Base-by-base conservation (phyloP, 2,113 vertebrate species). In the Puma concolor region DNA sequence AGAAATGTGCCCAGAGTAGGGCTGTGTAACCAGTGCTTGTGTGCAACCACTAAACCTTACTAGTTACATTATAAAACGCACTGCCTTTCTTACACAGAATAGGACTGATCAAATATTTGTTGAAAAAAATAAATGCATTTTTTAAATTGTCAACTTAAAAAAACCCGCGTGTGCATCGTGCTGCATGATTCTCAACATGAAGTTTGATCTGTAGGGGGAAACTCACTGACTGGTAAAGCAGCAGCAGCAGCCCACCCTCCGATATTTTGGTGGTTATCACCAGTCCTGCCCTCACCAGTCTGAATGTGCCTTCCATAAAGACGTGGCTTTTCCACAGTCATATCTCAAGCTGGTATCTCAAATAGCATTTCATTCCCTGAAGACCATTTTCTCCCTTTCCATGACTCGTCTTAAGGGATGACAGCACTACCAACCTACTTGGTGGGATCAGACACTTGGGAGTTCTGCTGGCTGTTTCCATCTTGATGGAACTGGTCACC, bases 51-150 rank as follows among this genome's bases (percentile, higher is more conserved):
- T 14, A 21, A 29, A 29, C 7, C 50, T 91, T 54, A 4, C 17
- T 38, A 52, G 12, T 29, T 84, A 57, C 27, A 4, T 64, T 52
- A 17, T 48, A 92, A 69, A 95, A 85, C 36, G 38, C 10, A 9
- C 0, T 16, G 11, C 9, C 17, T 95, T 54, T 52, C 48, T 89
- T 36, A 77, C 14, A 76, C 4, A 82, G 88, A 90, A 72, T 17
- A 72, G 72, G 27, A 41, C 10, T 92, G 36, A 80, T 79, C 80
- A 89, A 63, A 77, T 57, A 63, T 69, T 92, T 88, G 16, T 63
- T 83, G 48, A 13, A 84, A 94, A 94, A 94, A 86, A 27, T 13
- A 86, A 90, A 76, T 23, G 31, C 21, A 36, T 86, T 48, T 91
- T 69, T 31, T 31, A 90, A 72, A 80, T 25, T 2, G 57, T 84